Conservation (phyloP, 1,140 invertebrate species). For the Aricia agestis region DNA sequence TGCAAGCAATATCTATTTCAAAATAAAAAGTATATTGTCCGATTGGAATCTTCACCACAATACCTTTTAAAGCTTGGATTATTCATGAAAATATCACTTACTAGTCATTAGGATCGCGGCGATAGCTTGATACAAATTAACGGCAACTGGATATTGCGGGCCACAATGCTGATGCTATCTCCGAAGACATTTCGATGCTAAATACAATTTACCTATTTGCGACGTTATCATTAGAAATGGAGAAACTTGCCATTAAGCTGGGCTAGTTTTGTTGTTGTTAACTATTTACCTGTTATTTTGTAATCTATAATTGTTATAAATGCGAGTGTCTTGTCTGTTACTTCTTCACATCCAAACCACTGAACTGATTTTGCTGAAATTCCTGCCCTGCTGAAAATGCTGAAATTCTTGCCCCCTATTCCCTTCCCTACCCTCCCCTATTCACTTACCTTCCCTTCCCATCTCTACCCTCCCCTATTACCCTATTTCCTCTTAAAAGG, state of each 20-base stretch:
- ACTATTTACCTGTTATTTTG: not conserved
- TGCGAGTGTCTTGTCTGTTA: too few relatives aligned
- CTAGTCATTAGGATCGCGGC: slow-evolving; percentile 33
- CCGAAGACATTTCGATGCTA: slow-evolving; percentile 38
- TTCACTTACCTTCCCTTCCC: too few relatives aligned
- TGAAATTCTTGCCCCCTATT: too few relatives aligned
- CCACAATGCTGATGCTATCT: slow-evolving; percentile 42
- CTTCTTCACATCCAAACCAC: too few relatives aligned
- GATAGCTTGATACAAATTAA: slow-evolving; percentile 39
- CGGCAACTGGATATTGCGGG: slow-evolving; percentile 34
- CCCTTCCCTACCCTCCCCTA: too few relatives aligned
- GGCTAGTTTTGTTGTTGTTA: slow-evolving; percentile 3
- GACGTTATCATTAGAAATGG: slow-evolving; percentile 30
- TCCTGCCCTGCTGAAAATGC: too few relatives aligned
- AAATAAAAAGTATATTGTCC: not conserved
- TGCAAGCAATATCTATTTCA: not conserved
- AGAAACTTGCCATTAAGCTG: slow-evolving; percentile 10
- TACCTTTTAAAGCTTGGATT: not conserved
- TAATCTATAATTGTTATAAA: too few relatives aligned
- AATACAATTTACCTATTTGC: slow-evolving; percentile 40
- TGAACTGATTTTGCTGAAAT: too few relatives aligned
- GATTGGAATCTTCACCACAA: not conserved
- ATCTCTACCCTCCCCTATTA: too few relatives aligned
- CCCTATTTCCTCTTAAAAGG: too few relatives aligned
- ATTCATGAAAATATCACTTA: slow-evolving; percentile 30